Percentiles rank a stretch among this genome's conserved stretches.
Evolutionary conservation across 2,113 vertebrate species (phyloP).

Genomic region (Emydura subglobosa): DNA sequence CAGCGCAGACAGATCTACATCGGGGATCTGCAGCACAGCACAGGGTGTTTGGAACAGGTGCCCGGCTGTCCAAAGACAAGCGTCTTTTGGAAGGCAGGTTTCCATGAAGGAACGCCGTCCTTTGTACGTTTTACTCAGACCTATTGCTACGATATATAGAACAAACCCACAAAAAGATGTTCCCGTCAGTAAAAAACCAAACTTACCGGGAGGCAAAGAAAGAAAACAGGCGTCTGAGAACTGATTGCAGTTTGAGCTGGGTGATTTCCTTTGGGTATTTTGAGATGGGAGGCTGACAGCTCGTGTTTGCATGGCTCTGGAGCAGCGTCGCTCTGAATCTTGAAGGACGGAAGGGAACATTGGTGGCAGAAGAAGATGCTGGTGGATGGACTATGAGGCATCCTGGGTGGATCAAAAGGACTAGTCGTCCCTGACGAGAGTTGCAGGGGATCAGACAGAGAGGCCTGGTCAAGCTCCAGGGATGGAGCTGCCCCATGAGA

Average conservation of each 20-base stretch:
- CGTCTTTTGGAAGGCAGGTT: neutral
- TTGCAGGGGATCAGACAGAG: neutral
- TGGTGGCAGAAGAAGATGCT: neutral
- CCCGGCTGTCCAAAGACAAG: neutral
- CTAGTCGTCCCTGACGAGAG: neutral
- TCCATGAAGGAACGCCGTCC: neutral
- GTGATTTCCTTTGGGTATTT: too few species aligned
- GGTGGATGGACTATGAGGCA: neutral
- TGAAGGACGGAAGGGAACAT: neutral
- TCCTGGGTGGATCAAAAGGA: neutral
- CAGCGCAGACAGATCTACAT: neutral
- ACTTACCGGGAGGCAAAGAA: neutral
- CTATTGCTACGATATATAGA: too few species aligned
- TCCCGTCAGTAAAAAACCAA: neutral
- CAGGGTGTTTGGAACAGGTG: neutral
- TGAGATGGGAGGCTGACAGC: too few species aligned
- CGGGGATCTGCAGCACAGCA: neutral
- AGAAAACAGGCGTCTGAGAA: neutral
- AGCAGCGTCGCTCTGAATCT: neutral
- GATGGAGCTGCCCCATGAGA: too few species aligned
- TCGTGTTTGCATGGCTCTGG: too few species aligned
- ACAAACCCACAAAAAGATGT: neutral
- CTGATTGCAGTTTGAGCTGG: too few species aligned
- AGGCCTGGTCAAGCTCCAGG: neutral
- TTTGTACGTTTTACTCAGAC: neutral